phyloP scores from a whole-genome alignment of 2,888 invertebrate genomes.

The Thecocarcelia acutangulata region DNA sequence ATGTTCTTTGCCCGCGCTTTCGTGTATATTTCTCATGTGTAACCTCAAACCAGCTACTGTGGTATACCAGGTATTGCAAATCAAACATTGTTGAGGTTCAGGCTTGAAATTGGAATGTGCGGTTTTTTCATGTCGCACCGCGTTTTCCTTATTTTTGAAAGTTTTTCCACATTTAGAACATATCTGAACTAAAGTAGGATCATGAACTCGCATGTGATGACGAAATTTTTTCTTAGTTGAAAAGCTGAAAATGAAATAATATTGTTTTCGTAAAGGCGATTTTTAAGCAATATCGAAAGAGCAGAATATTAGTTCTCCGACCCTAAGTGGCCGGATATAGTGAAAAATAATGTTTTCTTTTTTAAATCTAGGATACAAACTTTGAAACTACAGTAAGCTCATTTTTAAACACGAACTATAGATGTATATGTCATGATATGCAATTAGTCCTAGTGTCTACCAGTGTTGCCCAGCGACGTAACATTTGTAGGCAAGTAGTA shows the following conservation, averaged over 20 bases:
- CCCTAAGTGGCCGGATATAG: conserved; percentile 59
- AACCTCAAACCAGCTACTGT: conserved; percentile 77
- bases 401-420: too few relatives aligned
- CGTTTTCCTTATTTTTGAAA: conserved; percentile 75
- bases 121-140: conserved; percentile 77
- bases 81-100: conserved; percentile 77
- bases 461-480: too few relatives aligned
- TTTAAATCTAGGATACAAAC: too few relatives aligned
- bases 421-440: too few relatives aligned
- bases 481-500: too few relatives aligned
- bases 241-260: conserved; percentile 71
- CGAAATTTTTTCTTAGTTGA: conserved; percentile 76
- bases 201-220: conserved; percentile 76
- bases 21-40: conserved; percentile 78
- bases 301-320: conserved; percentile 39
- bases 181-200: conserved; percentile 76
- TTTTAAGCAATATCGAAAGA: conserved; percentile 15
- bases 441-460: too few relatives aligned
- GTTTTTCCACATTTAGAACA: conserved; percentile 78
- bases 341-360: too few relatives aligned
- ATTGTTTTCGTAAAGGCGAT: conserved; percentile 18
- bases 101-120: conserved; percentile 78
- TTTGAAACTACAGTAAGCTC: too few relatives aligned
- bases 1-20: conserved; percentile 75
- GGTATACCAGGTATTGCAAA: conserved; percentile 79